Conservation (phyloP, 2,797 vertebrate genomes). For the Cossypha dichroa region DNA sequence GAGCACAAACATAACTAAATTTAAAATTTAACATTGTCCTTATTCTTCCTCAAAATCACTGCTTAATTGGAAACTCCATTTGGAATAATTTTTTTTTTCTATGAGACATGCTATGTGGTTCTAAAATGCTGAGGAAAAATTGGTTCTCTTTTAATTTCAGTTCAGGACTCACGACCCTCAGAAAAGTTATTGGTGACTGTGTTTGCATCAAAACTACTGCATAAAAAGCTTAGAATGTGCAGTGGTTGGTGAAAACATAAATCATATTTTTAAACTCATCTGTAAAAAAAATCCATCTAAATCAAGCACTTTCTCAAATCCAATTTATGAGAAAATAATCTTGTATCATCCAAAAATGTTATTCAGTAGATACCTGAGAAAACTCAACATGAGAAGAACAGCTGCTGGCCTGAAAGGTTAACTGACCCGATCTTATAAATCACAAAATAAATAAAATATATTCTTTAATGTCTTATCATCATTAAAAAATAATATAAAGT, state of each 20-base stretch:
- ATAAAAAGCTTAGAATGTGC: background rate
- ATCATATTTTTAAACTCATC: background rate
- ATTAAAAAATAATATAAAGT: background rate
- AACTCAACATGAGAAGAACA: background rate
- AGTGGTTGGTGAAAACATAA: background rate
- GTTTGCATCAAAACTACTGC: background rate
- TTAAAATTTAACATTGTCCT: background rate
- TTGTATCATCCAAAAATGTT: background rate
- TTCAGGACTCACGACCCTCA: background rate
- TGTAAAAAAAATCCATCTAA: background rate
- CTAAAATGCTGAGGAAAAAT: background rate
- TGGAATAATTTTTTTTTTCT: background rate
- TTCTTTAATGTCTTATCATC: background rate
- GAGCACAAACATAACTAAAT: background rate
- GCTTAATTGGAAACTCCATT: background rate
- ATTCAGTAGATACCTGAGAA: background rate
- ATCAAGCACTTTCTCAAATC: background rate
- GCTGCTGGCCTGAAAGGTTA: background rate
- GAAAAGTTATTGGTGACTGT: background rate
- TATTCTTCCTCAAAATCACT: background rate
- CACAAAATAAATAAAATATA: background rate
- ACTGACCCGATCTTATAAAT: background rate
- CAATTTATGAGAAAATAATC: background rate
- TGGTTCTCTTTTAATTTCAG: background rate
- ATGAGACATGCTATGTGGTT: background rate